Percentiles rank a stretch among this genome's conserved stretches.
phyloP scores from a whole-genome alignment of 2,888 invertebrate species.

The Mesoligia furuncula region DNA sequence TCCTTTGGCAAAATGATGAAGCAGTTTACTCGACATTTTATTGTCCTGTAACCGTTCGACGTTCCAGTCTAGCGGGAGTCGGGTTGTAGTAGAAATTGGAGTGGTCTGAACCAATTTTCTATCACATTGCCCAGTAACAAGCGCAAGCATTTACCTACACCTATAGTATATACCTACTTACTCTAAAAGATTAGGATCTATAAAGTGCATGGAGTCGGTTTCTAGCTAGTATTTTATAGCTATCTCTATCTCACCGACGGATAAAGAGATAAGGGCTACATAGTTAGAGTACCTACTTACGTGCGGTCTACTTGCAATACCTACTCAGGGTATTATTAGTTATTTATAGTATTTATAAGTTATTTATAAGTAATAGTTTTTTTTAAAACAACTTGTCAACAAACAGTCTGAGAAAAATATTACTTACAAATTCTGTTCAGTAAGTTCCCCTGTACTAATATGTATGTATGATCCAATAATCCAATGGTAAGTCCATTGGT shows the following conservation, averaged over 20 bases:
- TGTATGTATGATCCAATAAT: not conserved
- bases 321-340: too few relatives aligned
- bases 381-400: not conserved
- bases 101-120: slow-evolving; percentile 59
- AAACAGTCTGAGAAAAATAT: too few relatives aligned
- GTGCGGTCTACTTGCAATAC: too few relatives aligned
- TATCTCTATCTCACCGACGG: slow-evolving; percentile 7
- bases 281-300: too few relatives aligned
- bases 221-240: slow-evolving; percentile 9
- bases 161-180: slow-evolving; percentile 35
- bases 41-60: slow-evolving; percentile 13
- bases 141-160: slow-evolving; percentile 19
- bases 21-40: slow-evolving; percentile 35
- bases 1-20: slow-evolving; percentile 26
- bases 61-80: slow-evolving; percentile 32
- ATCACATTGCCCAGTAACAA: slow-evolving; percentile 49
- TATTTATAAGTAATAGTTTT: too few relatives aligned
- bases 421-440: not conserved
- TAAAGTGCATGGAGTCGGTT: slow-evolving; percentile 50
- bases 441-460: not conserved
- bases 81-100: slow-evolving; percentile 41
- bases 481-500: too few relatives aligned
- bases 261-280: slow-evolving; percentile 8
- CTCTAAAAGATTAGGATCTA: slow-evolving; percentile 62
- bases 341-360: too few relatives aligned